A percentile compares a stretch with the other conserved stretches of the same genome.
These are phyloP conservation scores for Platorchestia sp. DNA, from an alignment of 1,140 invertebrate genomes.

Conservation along the genomic window DNA sequence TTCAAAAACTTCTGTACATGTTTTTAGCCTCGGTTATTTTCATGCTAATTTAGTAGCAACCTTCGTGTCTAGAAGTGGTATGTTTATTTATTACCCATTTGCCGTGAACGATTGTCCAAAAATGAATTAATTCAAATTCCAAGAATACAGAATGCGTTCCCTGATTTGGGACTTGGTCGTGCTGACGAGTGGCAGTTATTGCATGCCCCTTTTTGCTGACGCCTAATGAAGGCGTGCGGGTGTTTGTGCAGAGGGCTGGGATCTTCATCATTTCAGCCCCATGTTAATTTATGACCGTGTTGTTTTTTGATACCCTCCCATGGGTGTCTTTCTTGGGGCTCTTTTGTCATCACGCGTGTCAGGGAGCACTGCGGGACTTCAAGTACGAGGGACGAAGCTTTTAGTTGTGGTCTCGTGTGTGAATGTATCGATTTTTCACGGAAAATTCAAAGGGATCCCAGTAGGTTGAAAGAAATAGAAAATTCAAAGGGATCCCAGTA, in stretches of 20 bases:
- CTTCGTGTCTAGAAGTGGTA: background rate
- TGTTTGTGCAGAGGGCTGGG: background rate
- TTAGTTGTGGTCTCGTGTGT: background rate
- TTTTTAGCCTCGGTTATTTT: background rate
- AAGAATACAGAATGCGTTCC: background rate
- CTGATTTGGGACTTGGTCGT: background rate
- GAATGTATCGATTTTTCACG: background rate
- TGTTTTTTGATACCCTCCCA: background rate
- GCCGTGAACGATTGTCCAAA: background rate
- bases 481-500: no score
- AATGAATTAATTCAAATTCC: background rate
- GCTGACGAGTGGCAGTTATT: background rate
- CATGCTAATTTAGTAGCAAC: background rate
- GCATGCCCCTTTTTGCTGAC: background rate
- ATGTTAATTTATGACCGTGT: background rate
- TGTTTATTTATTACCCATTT: background rate
- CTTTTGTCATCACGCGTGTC: background rate
- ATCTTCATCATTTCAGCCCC: background rate
- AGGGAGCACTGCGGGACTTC: background rate
- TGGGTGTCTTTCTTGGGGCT: background rate
- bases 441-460: no score
- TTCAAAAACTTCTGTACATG: background rate
- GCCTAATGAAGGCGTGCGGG: background rate
- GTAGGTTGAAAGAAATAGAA: no score
- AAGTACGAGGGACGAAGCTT: background rate